Percentiles rank a stretch among this genome's conserved stretches.
These are phyloP conservation scores for Drosophila oshimai DNA, from an alignment of 1,140 invertebrate species.

Conservation along the genomic window DNA sequence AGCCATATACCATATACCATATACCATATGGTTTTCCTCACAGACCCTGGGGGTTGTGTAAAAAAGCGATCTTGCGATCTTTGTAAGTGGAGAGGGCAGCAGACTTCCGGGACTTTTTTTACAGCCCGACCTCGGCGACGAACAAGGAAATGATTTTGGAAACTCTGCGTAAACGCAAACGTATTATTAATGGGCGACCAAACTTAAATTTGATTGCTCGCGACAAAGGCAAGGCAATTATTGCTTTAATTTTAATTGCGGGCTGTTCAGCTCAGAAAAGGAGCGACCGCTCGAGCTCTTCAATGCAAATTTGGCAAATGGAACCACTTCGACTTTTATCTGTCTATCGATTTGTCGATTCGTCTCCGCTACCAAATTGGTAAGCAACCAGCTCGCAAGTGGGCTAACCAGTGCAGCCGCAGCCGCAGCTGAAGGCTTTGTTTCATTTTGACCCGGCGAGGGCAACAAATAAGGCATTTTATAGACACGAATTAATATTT, in stretches of 20 bases:
- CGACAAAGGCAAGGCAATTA: constrained; percentile 27
- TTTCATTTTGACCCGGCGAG: constrained; percentile 22
- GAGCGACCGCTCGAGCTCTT: constrained; percentile 43
- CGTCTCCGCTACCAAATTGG: constrained; percentile 33
- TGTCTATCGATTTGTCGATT: constrained; percentile 30
- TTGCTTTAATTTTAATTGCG: constrained; percentile 58
- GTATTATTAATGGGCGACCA: constrained; percentile 24
- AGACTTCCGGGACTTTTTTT: too few relatives aligned
- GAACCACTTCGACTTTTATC: constrained; percentile 52
- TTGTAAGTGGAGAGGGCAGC: constrained; percentile 31
- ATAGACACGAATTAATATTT: constrained; percentile 48
- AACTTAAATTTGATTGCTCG: constrained; percentile 26
- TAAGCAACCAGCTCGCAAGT: constrained; percentile 21
- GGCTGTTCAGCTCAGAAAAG: constrained; percentile 44
- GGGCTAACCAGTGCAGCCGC: constrained; percentile 68
- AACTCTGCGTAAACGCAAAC: constrained; percentile 23
- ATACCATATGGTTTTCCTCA: constrained; percentile 66
- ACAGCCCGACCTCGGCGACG: constrained; percentile 16
- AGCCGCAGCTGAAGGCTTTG: constrained; percentile 58
- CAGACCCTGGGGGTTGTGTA: constrained; percentile 12
- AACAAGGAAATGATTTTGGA: constrained; percentile 29
- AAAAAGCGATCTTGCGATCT: constrained; percentile 30
- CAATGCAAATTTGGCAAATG: constrained; percentile 52
- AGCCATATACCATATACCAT: too few relatives aligned
- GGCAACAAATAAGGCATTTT: constrained; percentile 54